phyloP scores from a whole-genome alignment of 2,888 invertebrate species.

The Coleophora deauratella region DNA sequence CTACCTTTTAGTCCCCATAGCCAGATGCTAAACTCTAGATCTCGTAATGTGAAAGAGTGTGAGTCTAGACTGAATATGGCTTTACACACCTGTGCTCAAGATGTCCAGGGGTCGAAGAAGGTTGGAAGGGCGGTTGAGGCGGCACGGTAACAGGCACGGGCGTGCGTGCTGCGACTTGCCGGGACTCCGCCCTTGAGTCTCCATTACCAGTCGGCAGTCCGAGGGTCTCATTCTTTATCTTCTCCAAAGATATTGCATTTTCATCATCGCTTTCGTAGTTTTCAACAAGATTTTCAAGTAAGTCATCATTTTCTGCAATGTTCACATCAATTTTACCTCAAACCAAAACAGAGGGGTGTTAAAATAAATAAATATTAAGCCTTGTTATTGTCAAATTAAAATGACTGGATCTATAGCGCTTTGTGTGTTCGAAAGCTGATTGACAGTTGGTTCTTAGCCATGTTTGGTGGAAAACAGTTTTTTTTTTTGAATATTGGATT shows the following conservation, averaged over 20 bases:
- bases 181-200: conserved; percentile 40
- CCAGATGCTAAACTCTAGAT: too few relatives aligned
- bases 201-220: conserved; percentile 33
- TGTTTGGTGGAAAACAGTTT: too few relatives aligned
- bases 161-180: conserved; percentile 17
- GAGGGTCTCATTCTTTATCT: conserved; percentile 79
- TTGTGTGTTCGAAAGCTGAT: too few relatives aligned
- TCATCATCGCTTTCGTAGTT: conserved; percentile 79
- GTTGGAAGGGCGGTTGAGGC: conserved; percentile 91
- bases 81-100: conserved; percentile 84
- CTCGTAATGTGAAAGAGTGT: too few relatives aligned
- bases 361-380: too few relatives aligned
- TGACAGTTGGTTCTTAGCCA: too few relatives aligned
- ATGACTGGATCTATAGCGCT: too few relatives aligned
- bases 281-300: conserved; percentile 48
- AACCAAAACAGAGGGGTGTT: too few relatives aligned
- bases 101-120: conserved; percentile 89
- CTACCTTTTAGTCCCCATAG: too few relatives aligned
- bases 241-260: conserved; percentile 82
- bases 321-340: too few relatives aligned
- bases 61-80: neutral
- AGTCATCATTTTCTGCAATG: conserved; percentile 43
- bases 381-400: too few relatives aligned
- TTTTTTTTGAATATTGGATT: too few relatives aligned
- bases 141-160: conserved; percentile 59